These are phyloP conservation scores for Pygoscelis adeliae DNA, from an alignment of 2,113 vertebrate genomes.

Conservation along the genomic window DNA sequence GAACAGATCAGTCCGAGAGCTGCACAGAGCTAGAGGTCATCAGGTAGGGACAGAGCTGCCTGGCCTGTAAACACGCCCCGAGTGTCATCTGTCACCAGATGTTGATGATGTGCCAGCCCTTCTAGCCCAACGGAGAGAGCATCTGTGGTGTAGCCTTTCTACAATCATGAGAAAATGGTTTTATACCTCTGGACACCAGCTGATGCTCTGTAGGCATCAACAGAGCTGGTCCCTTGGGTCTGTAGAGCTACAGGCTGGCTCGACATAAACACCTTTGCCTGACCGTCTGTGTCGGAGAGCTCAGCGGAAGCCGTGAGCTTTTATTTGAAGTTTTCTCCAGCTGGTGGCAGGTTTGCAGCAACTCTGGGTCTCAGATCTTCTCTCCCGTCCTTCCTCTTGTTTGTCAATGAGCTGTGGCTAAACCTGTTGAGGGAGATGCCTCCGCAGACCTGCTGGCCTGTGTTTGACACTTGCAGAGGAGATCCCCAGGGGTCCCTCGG, in stretches of 20 bases:
- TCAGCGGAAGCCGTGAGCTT: background rate
- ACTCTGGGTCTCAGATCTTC: background rate
- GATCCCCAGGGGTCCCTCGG: background rate
- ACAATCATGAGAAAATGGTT: background rate
- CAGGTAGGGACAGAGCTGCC: conserved; percentile 75
- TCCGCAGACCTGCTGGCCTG: background rate
- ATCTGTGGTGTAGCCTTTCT: background rate
- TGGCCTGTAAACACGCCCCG: background rate
- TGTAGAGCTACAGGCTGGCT: background rate
- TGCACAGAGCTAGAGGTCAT: conserved; percentile 91
- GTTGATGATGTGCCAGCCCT: background rate
- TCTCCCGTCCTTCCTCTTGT: background rate
- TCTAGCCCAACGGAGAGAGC: accelerated
- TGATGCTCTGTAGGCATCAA: background rate
- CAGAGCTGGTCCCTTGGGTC: background rate
- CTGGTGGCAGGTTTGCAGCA: conserved; percentile 24
- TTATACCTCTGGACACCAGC: background rate
- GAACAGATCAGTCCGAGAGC: conserved; percentile 66
- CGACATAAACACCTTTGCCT: background rate
- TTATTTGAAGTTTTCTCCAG: background rate
- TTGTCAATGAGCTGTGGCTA: background rate
- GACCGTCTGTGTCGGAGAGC: background rate
- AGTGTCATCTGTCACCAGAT: background rate
- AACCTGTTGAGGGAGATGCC: background rate
- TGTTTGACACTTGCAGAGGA: background rate